Percentiles rank a stretch among this genome's conserved stretches.
These are phyloP conservation scores for Crocodylus rhombifer DNA, from an alignment of 2,797 vertebrate genomes.

Conservation along the genomic window DNA sequence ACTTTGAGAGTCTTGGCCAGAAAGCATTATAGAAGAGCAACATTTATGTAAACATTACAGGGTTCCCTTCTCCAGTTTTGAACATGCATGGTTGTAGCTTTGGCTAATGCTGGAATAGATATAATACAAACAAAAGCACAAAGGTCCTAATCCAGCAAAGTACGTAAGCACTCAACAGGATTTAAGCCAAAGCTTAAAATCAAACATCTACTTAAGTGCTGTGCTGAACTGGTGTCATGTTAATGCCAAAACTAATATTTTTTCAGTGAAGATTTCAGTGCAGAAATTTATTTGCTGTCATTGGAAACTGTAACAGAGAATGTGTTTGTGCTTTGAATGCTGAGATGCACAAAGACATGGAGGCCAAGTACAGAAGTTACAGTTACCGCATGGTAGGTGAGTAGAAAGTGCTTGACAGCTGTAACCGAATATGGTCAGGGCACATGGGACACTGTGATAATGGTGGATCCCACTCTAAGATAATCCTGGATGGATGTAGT, in stretches of 20 bases:
- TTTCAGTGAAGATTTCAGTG: background rate
- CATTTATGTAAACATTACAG: background rate
- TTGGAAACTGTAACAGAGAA: background rate
- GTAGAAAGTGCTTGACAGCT: too few relatives aligned
- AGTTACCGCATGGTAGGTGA: too few relatives aligned
- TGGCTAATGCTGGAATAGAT: background rate
- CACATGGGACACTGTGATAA: too few relatives aligned
- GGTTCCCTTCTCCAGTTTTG: background rate
- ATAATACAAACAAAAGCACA: background rate
- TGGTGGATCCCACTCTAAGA: too few relatives aligned
- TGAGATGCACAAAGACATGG: background rate
- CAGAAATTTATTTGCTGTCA: background rate
- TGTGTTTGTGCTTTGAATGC: background rate
- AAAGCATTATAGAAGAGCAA: background rate
- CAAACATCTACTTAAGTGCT: background rate
- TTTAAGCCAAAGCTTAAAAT: background rate
- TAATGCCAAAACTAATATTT: background rate
- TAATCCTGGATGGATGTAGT: too few relatives aligned
- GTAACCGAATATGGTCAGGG: too few relatives aligned
- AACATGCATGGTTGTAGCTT: background rate
- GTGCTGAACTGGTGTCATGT: background rate
- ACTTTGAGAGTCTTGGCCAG: background rate
- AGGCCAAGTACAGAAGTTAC: too few relatives aligned
- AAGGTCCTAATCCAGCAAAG: background rate
- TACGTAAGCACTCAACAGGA: background rate